Conservation (phyloP, 2,113 vertebrate genomes). For the Felis chaus region DNA sequence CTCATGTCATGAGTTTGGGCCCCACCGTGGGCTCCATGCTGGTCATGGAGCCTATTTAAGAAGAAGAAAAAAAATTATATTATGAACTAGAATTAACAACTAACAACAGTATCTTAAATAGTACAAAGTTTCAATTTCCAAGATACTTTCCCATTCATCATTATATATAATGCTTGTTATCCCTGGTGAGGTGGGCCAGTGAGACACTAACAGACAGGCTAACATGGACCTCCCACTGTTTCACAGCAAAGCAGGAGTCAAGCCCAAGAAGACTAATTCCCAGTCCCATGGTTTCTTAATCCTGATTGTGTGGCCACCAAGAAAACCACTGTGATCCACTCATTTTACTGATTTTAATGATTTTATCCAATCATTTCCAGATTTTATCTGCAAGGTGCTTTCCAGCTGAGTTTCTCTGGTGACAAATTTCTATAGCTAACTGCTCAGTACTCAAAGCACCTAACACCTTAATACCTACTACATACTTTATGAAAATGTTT, state of each 20-base stretch:
- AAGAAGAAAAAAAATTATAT: background rate
- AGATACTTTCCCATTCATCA: background rate
- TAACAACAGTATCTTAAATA: background rate
- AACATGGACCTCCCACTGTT: background rate
- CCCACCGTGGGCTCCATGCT: no score
- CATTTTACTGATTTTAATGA: background rate
- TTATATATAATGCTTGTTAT: background rate
- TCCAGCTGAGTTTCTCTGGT: background rate
- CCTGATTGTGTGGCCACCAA: background rate
- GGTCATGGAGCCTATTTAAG: no score
- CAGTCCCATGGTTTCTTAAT: background rate
- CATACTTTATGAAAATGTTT: constrained; percentile 26
- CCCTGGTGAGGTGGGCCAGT: background rate
- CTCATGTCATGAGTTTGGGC: no score
- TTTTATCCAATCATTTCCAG: background rate
- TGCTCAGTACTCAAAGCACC: background rate
- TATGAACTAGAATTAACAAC: background rate
- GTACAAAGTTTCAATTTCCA: background rate
- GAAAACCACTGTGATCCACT: background rate
- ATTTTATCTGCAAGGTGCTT: background rate
- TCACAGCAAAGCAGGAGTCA: background rate
- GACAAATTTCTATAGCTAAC: background rate
- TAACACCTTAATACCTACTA: background rate
- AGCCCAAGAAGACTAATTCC: background rate
- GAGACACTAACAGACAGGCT: background rate